Percentiles rank a stretch among this genome's conserved stretches.
Evolutionary conservation across 2,797 vertebrate genomes (phyloP).

Genomic region (Pelodytes ibericus): DNA sequence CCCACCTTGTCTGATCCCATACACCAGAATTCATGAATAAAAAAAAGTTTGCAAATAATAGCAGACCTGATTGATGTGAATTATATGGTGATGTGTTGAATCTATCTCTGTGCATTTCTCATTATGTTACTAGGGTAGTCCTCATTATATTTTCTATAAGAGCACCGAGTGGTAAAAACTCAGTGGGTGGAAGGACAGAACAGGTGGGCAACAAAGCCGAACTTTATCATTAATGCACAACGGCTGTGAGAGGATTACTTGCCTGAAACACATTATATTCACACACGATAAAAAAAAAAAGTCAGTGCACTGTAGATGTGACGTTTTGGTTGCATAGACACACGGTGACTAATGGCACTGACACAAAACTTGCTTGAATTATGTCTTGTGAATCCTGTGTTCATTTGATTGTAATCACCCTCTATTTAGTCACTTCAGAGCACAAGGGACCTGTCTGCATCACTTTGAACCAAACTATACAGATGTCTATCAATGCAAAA

Average conservation of each 20-base stretch:
- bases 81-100: conserved; percentile 20
- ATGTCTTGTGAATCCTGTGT: neutral
- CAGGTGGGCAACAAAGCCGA: conserved; percentile 39
- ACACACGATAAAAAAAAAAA: conserved; percentile 13
- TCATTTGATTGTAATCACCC: neutral
- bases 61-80: conserved; percentile 36
- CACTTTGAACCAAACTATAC: neutral
- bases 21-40: conserved; percentile 24
- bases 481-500: neutral
- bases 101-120: conserved; percentile 26
- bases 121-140: conserved; percentile 48
- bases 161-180: conserved; percentile 23
- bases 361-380: conserved; percentile 7
- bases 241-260: conserved; percentile 17
- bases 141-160: conserved; percentile 44
- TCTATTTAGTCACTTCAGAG: neutral
- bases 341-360: conserved; percentile 2
- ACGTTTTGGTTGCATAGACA: neutral
- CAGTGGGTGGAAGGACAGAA: conserved; percentile 45
- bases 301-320: neutral
- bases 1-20: conserved; percentile 38
- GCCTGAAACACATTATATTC: conserved; percentile 17
- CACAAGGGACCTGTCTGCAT: neutral
- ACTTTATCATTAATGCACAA: conserved; percentile 39
- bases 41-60: conserved; percentile 48